A percentile compares a stretch with the other conserved stretches of the same genome.
These are phyloP conservation scores for Cepaea nemoralis DNA, from an alignment of 1,140 invertebrate genomes.

Conservation along the genomic window DNA sequence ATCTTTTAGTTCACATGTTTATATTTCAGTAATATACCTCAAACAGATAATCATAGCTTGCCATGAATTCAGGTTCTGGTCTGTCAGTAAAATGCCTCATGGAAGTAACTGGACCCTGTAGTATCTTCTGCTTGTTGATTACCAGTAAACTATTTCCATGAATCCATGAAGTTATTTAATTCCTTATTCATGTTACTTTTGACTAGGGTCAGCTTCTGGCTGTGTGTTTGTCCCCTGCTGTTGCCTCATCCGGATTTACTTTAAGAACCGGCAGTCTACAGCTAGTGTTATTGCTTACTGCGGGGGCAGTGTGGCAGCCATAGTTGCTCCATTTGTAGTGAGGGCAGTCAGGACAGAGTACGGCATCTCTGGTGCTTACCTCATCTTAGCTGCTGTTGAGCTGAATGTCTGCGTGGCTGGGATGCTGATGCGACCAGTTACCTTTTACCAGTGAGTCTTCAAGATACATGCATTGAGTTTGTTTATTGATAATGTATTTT, in stretches of 20 bases:
- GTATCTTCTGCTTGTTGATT: too few relatives aligned
- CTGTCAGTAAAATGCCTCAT: too few relatives aligned
- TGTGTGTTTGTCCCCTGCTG: slow-evolving; percentile 32
- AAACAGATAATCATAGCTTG: too few relatives aligned
- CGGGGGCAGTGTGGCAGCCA: not conserved
- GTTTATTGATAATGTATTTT: too few relatives aligned
- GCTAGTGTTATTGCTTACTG: not conserved
- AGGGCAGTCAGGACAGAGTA: not conserved
- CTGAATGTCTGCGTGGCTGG: slow-evolving; percentile 3
- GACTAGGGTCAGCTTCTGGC: slow-evolving; percentile 45
- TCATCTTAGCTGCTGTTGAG: not conserved
- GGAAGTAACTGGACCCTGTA: too few relatives aligned
- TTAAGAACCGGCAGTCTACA: not conserved
- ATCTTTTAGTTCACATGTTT: too few relatives aligned
- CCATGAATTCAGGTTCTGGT: too few relatives aligned
- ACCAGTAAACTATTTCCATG: too few relatives aligned
- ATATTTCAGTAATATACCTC: too few relatives aligned
- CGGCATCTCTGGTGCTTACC: not conserved
- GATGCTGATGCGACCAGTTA: not conserved
- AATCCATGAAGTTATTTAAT: too few relatives aligned
- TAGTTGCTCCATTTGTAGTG: not conserved
- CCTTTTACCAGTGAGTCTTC: not conserved
- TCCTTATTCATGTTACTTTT: not conserved
- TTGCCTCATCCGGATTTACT: not conserved
- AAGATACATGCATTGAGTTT: too few relatives aligned